Conservation (phyloP, 30 jellyfish, hydroid and myxozoan species). For the Hydractinia echinata region DNA sequence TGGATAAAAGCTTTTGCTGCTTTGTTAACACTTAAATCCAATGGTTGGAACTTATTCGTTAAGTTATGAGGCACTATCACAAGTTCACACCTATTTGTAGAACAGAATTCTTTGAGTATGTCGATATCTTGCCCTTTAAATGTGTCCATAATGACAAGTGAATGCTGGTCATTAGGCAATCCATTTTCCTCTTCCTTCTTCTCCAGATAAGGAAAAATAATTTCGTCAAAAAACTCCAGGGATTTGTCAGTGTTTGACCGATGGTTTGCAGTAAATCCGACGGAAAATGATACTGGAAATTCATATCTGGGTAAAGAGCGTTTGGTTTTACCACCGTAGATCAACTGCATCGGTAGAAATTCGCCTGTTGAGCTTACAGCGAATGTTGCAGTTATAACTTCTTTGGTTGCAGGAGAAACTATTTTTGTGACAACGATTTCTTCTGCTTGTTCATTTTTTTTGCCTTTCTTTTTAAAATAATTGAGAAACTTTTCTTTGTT, state of each 20-base stretch:
- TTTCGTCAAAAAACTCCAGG: slow-evolving; percentile 3
- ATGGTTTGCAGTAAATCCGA: slow-evolving; percentile 2
- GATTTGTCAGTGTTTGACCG: slow-evolving; percentile 3
- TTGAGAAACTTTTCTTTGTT: slow-evolving; percentile 7
- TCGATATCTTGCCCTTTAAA: slow-evolving; percentile 6
- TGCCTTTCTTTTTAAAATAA: slow-evolving; percentile 6
- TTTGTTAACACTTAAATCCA: no score
- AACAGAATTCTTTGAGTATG: neutral
- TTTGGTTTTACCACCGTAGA: slow-evolving; percentile 7
- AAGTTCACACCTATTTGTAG: neutral
- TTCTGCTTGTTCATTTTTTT: neutral
- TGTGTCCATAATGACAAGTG: no score
- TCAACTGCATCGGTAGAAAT: slow-evolving; percentile 23
- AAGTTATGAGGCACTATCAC: neutral
- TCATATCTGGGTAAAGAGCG: slow-evolving; percentile 23
- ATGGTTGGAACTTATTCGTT: neutral
- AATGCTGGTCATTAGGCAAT: neutral
- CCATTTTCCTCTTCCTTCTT: neutral
- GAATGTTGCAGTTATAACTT: slow-evolving; percentile 17
- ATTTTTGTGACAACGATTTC: slow-evolving; percentile 8
- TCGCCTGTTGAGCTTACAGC: slow-evolving; percentile 12
- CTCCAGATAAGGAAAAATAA: neutral
- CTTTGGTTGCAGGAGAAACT: slow-evolving; percentile 8
- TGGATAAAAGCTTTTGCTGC: no score
- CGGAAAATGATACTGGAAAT: slow-evolving; percentile 12